Conservation (phyloP, 2,888 invertebrate species). For the Scaptomyza tumidula region DNA sequence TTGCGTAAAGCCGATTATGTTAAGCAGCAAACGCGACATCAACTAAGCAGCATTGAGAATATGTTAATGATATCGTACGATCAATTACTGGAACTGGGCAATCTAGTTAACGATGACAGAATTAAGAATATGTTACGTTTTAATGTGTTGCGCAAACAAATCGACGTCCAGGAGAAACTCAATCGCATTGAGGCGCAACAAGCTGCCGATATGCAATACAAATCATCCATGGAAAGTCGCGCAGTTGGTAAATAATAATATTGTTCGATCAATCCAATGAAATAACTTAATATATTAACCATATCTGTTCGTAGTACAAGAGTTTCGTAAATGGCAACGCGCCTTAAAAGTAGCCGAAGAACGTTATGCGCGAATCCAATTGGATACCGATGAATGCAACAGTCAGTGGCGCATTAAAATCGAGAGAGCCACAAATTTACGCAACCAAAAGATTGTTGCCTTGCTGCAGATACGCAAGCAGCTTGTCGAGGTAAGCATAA, state of each 20-base stretch:
- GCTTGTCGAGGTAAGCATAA: neutral
- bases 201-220: neutral
- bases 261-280: neutral
- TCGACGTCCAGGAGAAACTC: constrained; percentile 32
- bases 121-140: constrained; percentile 13
- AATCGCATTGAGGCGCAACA: neutral
- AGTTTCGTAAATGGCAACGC: constrained; percentile 30
- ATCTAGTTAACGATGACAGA: constrained; percentile 11
- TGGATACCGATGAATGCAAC: neutral
- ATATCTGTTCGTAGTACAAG: constrained; percentile 13
- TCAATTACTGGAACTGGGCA: neutral
- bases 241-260: constrained; percentile 19
- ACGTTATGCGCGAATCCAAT: neutral
- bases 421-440: constrained; percentile 14
- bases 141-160: constrained; percentile 18
- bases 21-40: neutral
- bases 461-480: constrained; percentile 11
- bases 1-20: constrained; percentile 1
- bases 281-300: neutral
- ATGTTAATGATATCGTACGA: neutral
- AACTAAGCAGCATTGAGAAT: neutral
- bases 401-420: constrained; percentile 15
- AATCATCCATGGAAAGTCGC: constrained; percentile 26
- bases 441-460: constrained; percentile 26
- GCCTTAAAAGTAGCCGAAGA: neutral